These are phyloP conservation scores for Acanthosepion esculentum DNA, from an alignment of 2,888 invertebrate genomes.

Conservation along the genomic window DNA sequence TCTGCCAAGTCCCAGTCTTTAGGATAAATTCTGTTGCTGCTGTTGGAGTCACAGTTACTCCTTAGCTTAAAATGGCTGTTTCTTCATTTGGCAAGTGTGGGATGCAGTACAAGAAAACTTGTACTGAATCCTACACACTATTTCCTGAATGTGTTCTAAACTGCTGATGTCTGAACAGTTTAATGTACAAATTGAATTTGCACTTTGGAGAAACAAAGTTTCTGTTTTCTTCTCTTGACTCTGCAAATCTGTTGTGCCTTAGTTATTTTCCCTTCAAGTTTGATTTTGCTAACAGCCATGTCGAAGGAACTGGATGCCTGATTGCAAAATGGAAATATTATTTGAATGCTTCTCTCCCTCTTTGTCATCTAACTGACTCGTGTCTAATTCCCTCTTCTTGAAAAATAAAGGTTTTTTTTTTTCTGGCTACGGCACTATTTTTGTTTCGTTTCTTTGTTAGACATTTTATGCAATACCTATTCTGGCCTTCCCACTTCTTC, in stretches of 20 bases:
- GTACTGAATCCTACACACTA: not conserved
- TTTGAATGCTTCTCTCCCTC: not conserved
- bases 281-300: not conserved
- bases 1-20: not conserved
- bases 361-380: not conserved
- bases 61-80: not conserved
- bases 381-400: not conserved
- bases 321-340: conserved; percentile 4
- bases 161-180: not conserved
- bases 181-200: not conserved
- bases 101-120: not conserved
- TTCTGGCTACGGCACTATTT: too few species aligned
- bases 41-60: not conserved
- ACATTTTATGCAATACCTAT: not conserved
- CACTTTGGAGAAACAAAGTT: not conserved
- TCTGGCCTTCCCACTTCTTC: not conserved
- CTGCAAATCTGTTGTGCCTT: conserved; percentile 33
- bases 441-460: not conserved
- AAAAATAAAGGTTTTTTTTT: too few species aligned
- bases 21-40: not conserved
- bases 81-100: not conserved
- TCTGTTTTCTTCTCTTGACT: not conserved
- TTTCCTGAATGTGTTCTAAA: too few species aligned
- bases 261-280: not conserved
- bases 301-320: not conserved